These are phyloP conservation scores for Rhizomys pruinosus DNA, from an alignment of 2,113 vertebrate species.

Conservation along the genomic window DNA sequence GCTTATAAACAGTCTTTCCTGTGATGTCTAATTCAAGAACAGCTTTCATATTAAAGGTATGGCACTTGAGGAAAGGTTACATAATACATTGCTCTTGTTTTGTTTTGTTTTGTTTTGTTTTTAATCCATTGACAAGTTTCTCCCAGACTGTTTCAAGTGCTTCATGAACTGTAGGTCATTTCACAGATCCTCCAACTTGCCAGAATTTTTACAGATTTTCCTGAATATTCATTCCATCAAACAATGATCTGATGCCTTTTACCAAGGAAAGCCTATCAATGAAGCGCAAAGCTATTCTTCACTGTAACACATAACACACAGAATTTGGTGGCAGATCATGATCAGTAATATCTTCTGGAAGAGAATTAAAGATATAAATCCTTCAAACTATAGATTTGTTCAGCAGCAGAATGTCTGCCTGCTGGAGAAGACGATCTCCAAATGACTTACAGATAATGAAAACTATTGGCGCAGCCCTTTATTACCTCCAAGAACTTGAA, in stretches of 20 bases:
- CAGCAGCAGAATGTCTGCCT: conserved; percentile 26
- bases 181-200: background rate
- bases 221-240: conserved; percentile 58
- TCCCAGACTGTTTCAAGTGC: background rate
- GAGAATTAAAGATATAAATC: conserved; percentile 54
- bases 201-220: conserved; percentile 22
- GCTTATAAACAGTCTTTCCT: conserved; percentile 9
- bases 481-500: too few species aligned
- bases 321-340: conserved; percentile 59
- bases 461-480: background rate
- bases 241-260: conserved; percentile 18
- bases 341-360: conserved; percentile 73
- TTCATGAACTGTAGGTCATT: background rate
- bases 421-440: conserved; percentile 11
- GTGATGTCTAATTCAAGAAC: background rate
- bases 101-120: background rate
- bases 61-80: background rate
- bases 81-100: background rate
- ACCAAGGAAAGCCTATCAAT: background rate
- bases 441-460: conserved; percentile 50
- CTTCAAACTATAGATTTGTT: conserved; percentile 42
- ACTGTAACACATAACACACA: conserved; percentile 61
- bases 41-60: background rate
- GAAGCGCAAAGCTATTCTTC: conserved; percentile 61
- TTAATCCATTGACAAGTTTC: background rate